Conservation (phyloP, 2,888 invertebrate genomes). For the Sisyra terminalis region DNA sequence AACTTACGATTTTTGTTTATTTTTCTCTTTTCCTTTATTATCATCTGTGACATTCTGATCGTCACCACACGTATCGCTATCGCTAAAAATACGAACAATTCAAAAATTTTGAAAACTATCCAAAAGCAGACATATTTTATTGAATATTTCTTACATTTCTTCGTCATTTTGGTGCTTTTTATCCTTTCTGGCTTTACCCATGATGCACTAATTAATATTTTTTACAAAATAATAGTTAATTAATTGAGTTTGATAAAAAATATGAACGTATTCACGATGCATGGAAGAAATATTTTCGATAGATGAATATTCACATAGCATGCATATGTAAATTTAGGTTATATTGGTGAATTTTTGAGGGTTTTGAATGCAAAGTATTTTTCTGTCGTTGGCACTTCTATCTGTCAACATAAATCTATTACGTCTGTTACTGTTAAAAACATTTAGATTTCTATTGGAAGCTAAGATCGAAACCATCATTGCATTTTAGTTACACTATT, state of each 20-base stretch:
- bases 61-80: constrained; percentile 34
- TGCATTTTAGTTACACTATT: too few species aligned
- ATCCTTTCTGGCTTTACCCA: constrained; percentile 72
- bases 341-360: background rate
- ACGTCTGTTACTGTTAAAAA: too few species aligned
- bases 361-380: too few species aligned
- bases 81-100: constrained; percentile 31
- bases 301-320: background rate
- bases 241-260: too few species aligned
- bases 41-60: constrained; percentile 19
- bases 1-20: constrained; percentile 20
- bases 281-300: background rate
- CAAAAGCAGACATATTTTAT: constrained; percentile 17
- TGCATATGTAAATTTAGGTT: background rate
- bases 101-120: constrained; percentile 8
- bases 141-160: constrained; percentile 44
- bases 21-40: constrained; percentile 20
- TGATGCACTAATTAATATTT: constrained; percentile 19
- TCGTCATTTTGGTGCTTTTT: constrained; percentile 60
- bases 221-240: too few species aligned
- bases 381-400: too few species aligned
- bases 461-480: too few species aligned
- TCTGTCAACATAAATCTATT: too few species aligned
- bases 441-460: too few species aligned
- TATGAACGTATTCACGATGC: too few species aligned